Conservation (phyloP, 2,797 vertebrate species). For the Mormyrops attenuatus region DNA sequence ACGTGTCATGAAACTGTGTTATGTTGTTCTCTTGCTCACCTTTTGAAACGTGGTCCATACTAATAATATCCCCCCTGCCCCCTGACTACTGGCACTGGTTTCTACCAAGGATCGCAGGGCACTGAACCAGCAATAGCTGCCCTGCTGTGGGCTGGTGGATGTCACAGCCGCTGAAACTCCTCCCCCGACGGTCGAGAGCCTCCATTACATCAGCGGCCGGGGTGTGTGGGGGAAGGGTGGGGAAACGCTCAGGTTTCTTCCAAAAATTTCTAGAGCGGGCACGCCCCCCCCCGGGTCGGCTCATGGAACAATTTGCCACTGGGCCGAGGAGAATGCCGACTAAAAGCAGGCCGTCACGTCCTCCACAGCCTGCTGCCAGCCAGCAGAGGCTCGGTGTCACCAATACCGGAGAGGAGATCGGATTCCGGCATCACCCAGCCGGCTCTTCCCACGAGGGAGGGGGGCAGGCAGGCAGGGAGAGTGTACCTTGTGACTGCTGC, state of each 20-base stretch:
- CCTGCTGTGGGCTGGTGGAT: not conserved
- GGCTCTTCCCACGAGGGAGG: not conserved
- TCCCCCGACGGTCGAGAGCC: not conserved
- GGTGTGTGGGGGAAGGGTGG: not conserved
- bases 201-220: slow-evolving; percentile 6
- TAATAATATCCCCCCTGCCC: not conserved
- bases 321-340: not conserved
- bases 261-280: slow-evolving; percentile 7
- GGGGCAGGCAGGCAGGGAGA: not conserved
- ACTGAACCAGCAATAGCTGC: not conserved
- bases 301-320: not conserved
- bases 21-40: not conserved
- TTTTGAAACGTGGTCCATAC: not conserved
- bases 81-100: not conserved
- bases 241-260: not conserved
- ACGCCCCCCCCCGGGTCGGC: not conserved
- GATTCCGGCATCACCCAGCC: slow-evolving; percentile 9
- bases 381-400: slow-evolving; percentile 1
- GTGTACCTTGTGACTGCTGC: slow-evolving; percentile 56
- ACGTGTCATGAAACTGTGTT: not conserved
- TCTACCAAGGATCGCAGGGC: not conserved
- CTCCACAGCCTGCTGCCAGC: not conserved
- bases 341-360: slow-evolving; percentile 12
- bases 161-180: not conserved
- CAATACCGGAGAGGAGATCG: not conserved